phyloP scores from a whole-genome alignment of 2,113 vertebrate species.

The Vombatus ursinus region DNA sequence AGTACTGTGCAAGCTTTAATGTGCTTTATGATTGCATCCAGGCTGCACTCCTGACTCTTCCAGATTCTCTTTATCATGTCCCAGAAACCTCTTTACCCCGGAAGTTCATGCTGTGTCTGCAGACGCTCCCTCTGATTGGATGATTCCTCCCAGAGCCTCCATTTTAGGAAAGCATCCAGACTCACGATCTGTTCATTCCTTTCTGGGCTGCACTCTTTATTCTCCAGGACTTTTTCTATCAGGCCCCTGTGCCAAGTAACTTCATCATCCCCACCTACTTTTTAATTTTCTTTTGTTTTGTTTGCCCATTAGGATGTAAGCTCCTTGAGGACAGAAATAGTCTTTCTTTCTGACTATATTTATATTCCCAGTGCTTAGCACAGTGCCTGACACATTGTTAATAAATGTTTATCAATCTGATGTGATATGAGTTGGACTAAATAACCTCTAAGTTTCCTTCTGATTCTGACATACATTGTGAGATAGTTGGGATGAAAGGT shows the following conservation, averaged over 20 bases:
- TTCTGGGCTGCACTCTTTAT: background rate
- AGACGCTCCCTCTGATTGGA: background rate
- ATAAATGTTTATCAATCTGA: background rate
- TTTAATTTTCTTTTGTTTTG: background rate
- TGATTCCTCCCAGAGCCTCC: background rate
- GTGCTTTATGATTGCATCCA: background rate
- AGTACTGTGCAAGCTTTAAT: background rate
- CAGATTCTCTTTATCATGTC: background rate
- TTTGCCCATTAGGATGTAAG: background rate
- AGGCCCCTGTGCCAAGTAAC: background rate
- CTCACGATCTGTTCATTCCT: background rate
- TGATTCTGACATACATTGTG: background rate
- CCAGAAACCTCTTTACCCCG: background rate
- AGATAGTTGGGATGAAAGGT: background rate
- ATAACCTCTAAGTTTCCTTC: background rate
- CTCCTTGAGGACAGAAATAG: background rate
- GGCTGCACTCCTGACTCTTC: background rate
- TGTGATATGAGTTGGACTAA: background rate
- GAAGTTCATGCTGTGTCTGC: background rate
- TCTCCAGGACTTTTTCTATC: background rate
- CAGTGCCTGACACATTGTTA: background rate
- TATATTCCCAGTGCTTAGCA: background rate
- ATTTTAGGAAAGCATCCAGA: background rate
- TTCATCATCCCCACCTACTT: background rate
- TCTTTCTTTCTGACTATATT: background rate